These are phyloP conservation scores for Acanthurus tractus DNA, from an alignment of 2,797 vertebrate genomes.

Conservation along the genomic window DNA sequence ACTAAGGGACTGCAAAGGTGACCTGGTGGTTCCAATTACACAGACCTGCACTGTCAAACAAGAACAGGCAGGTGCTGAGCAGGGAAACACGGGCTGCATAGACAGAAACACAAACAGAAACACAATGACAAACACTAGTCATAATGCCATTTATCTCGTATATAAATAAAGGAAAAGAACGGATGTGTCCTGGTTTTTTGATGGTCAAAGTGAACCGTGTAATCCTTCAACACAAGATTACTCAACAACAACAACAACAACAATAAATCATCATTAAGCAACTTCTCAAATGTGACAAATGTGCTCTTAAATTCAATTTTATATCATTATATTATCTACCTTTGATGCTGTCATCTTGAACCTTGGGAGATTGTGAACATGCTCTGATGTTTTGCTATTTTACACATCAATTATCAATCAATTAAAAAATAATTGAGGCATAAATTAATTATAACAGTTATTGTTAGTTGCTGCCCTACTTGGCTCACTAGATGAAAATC, in stretches of 20 bases:
- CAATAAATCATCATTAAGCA: background rate
- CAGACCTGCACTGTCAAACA: constrained; percentile 59
- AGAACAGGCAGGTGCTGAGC: constrained; percentile 53
- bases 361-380: background rate
- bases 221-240: background rate
- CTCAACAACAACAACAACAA: too few relatives aligned
- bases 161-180: background rate
- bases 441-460: constrained; percentile 8
- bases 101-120: constrained; percentile 3
- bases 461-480: constrained; percentile 27
- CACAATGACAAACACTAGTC: too few relatives aligned
- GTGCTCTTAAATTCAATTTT: background rate
- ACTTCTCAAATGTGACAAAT: background rate
- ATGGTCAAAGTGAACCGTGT: background rate
- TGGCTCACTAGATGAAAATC: constrained; percentile 32
- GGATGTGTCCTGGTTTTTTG: background rate
- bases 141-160: too few relatives aligned
- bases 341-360: background rate
- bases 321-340: background rate
- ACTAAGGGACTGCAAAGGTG: constrained; percentile 60
- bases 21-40: constrained; percentile 70
- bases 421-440: constrained; percentile 22
- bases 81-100: constrained; percentile 31
- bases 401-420: constrained; percentile 2
- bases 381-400: background rate